Evolutionary conservation across 2,113 vertebrate genomes (phyloP).

Genomic region (Mustela lutreola): DNA sequence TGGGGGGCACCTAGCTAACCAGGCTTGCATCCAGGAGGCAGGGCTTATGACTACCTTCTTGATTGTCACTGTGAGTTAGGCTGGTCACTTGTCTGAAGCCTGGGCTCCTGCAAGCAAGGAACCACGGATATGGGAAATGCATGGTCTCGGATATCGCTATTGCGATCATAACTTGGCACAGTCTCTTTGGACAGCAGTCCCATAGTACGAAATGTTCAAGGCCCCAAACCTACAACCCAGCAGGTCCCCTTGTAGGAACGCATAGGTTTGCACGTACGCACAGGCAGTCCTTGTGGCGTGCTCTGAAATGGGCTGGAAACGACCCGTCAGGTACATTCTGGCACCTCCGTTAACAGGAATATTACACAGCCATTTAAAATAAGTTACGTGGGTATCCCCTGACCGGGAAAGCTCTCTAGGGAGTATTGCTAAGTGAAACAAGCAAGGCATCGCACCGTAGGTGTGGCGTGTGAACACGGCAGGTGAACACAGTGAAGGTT

Average conservation of each 20-base stretch:
- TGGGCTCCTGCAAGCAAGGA: too few species aligned
- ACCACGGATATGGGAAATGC: background rate
- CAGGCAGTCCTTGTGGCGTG: accelerated
- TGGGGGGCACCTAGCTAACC: background rate
- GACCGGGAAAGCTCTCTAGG: background rate
- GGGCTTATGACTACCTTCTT: background rate
- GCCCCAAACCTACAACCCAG: accelerated
- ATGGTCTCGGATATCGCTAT: accelerated
- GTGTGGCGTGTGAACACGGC: accelerated
- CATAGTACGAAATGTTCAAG: accelerated
- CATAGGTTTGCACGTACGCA: accelerated
- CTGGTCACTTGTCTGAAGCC: background rate
- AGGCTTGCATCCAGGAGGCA: background rate
- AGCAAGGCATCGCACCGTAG: accelerated
- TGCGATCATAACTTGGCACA: accelerated
- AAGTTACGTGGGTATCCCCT: accelerated
- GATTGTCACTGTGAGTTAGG: background rate
- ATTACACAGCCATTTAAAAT: background rate
- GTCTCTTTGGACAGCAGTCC: background rate
- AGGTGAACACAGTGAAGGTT: too few species aligned
- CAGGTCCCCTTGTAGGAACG: accelerated
- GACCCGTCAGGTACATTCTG: accelerated
- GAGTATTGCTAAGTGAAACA: background rate
- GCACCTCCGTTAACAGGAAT: accelerated
- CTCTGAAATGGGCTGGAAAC: accelerated